Evolutionary conservation across 2,113 vertebrate species (phyloP).

Genomic region (Rhinoderma darwinii): DNA sequence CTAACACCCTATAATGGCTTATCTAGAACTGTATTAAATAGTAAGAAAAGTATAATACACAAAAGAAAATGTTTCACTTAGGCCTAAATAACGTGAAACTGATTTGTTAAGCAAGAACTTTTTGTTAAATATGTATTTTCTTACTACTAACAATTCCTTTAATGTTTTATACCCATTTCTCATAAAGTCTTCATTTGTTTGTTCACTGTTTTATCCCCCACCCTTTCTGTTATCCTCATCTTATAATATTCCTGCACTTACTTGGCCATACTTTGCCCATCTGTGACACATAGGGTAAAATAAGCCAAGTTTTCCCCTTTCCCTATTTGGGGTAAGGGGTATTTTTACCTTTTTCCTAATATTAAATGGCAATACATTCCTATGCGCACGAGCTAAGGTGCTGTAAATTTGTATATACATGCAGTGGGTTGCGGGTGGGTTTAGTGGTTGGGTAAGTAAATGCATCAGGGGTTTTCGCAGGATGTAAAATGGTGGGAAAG

Average conservation of each 20-base stretch:
- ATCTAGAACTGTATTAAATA: neutral
- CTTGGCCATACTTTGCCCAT: constrained; percentile 39
- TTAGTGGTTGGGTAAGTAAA: constrained; percentile 12
- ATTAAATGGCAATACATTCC: constrained; percentile 59
- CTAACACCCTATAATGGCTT: neutral
- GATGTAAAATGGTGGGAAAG: neutral
- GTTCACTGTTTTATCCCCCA: neutral
- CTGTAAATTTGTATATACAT: constrained; percentile 56
- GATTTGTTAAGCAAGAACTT: neutral
- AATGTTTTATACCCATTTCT: neutral
- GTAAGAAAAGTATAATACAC: neutral
- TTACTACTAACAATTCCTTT: neutral
- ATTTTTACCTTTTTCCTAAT: constrained; percentile 50
- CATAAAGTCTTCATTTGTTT: neutral
- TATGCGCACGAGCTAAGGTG: constrained; percentile 49
- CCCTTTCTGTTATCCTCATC: neutral
- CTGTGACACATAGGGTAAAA: constrained; percentile 39
- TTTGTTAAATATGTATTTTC: neutral
- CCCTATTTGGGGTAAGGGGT: constrained; percentile 7
- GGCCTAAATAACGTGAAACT: neutral
- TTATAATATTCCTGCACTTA: constrained; percentile 39
- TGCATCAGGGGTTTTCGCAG: constrained; percentile 16
- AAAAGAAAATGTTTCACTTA: neutral
- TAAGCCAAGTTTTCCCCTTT: constrained; percentile 15
- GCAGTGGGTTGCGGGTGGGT: constrained; percentile 25